phyloP scores from a whole-genome alignment of 92 coral and sea anemone genomes.

The Nematostella vectensis region DNA sequence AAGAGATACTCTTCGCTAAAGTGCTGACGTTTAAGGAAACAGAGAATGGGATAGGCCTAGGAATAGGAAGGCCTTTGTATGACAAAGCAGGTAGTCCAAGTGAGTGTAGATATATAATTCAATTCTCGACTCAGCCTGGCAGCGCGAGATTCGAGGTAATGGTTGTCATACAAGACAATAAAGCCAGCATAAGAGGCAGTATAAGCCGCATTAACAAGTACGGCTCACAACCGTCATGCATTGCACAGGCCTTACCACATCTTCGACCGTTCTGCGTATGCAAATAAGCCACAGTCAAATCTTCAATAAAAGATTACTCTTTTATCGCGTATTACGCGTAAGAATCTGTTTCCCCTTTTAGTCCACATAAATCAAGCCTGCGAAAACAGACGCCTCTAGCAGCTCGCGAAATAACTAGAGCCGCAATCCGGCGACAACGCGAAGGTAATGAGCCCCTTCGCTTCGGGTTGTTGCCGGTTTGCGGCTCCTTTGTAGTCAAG shows the following conservation, averaged over 20 bases:
- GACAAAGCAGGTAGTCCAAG: slow-evolving; percentile 6
- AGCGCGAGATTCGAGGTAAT: slow-evolving; percentile 41
- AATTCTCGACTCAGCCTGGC: slow-evolving; percentile 35
- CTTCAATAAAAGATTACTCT: too few species aligned
- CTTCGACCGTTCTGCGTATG: slow-evolving; percentile 44
- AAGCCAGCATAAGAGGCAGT: slow-evolving; percentile 19
- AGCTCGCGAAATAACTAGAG: too few species aligned
- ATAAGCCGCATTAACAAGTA: slow-evolving; percentile 57
- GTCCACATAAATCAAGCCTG: too few species aligned
- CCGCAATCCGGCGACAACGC: too few species aligned
- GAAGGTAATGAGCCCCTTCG: too few species aligned
- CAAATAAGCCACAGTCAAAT: too few species aligned
- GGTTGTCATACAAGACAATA: slow-evolving; percentile 27
- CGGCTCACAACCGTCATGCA: slow-evolving; percentile 44
- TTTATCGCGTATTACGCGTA: too few species aligned
- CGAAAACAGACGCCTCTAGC: too few species aligned
- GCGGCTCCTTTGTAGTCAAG: too few species aligned
- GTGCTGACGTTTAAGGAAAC: slow-evolving; percentile 23
- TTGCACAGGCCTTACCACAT: slow-evolving; percentile 31
- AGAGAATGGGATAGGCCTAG: slow-evolving; percentile 29
- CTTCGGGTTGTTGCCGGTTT: too few species aligned
- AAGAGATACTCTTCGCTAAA: slow-evolving; percentile 29
- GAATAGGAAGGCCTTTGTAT: slow-evolving; percentile 42
- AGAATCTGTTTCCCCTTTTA: too few species aligned
- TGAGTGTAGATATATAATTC: slow-evolving; percentile 48